Evolutionary conservation across 2,797 vertebrate species (phyloP).

Genomic region (Mus caroli): DNA sequence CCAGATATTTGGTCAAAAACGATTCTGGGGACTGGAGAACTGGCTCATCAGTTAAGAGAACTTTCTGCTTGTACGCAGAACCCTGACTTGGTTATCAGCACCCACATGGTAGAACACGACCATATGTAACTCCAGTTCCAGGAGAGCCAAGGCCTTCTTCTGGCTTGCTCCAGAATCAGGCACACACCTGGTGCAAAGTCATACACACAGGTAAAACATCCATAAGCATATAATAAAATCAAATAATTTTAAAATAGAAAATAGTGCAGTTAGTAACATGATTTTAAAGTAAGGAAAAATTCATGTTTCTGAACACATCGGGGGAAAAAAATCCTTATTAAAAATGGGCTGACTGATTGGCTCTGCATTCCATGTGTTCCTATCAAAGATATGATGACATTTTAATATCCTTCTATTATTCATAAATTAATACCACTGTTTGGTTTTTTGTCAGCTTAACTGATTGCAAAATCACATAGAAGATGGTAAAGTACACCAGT

Average conservation of each 20-base stretch:
- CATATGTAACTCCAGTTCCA: not conserved
- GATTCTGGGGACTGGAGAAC: not conserved
- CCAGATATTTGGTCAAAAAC: not conserved
- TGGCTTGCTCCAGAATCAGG: not conserved
- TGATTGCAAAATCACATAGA: not conserved
- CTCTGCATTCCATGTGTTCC: not conserved
- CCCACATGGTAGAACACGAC: not conserved
- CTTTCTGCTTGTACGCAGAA: not conserved
- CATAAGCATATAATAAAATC: not conserved
- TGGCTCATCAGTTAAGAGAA: not conserved
- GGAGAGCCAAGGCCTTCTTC: not conserved
- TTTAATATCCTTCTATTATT: slow-evolving; percentile 12
- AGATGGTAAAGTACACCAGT: not conserved
- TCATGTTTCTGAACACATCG: not conserved
- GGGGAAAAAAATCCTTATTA: not conserved
- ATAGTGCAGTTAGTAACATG: not conserved
- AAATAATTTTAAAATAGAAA: not conserved
- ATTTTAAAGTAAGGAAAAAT: not conserved
- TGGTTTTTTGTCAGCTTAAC: not conserved
- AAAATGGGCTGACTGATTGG: not conserved
- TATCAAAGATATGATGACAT: not conserved
- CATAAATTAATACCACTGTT: not conserved
- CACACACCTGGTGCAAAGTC: not conserved
- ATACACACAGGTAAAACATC: not conserved
- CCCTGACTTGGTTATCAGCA: not conserved